Conservation (phyloP, 2,888 invertebrate species). For the Piscicola geometra region DNA sequence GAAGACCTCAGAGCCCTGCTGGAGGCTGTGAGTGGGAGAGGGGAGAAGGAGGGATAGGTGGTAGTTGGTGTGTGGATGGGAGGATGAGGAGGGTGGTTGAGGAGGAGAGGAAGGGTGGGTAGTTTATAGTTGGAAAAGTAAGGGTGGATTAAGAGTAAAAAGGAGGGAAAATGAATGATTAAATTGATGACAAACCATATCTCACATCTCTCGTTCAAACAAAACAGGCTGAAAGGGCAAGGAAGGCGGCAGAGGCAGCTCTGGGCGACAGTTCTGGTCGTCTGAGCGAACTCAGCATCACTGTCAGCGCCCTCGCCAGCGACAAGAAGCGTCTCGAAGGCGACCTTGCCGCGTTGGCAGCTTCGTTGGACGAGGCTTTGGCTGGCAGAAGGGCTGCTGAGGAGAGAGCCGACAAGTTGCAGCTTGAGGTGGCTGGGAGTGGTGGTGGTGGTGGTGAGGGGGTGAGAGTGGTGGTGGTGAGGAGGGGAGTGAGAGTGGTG, state of each 20-base stretch:
- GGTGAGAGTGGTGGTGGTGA: too few species aligned
- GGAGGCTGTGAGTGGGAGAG: constrained; percentile 52
- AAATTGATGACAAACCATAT: too few species aligned
- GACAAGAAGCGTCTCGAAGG: constrained; percentile 91
- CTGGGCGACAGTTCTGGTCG: constrained; percentile 85
- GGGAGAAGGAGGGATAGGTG: too few species aligned
- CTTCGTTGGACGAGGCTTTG: constrained; percentile 90
- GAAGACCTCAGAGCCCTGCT: constrained; percentile 70
- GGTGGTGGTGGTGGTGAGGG: too few species aligned
- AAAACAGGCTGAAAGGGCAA: constrained; percentile 54
- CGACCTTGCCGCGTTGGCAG: constrained; percentile 79
- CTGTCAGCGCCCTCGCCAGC: constrained; percentile 89
- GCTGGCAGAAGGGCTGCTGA: constrained; percentile 50
- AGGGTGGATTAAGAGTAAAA: too few species aligned
- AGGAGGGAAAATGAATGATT: too few species aligned
- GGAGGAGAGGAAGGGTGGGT: too few species aligned
- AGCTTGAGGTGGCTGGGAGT: constrained; percentile 47
- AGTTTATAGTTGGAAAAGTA: too few species aligned
- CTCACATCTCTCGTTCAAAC: too few species aligned
- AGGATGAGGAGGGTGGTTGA: too few species aligned
- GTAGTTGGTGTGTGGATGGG: too few species aligned
- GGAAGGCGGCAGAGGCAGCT: constrained; percentile 58
- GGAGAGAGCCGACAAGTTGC: constrained; percentile 44
- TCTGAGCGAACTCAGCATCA: constrained; percentile 86
- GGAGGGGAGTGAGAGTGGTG: too few species aligned